These are phyloP conservation scores for Geophilus truncorum DNA, from an alignment of 2,888 invertebrate genomes.

Conservation along the genomic window DNA sequence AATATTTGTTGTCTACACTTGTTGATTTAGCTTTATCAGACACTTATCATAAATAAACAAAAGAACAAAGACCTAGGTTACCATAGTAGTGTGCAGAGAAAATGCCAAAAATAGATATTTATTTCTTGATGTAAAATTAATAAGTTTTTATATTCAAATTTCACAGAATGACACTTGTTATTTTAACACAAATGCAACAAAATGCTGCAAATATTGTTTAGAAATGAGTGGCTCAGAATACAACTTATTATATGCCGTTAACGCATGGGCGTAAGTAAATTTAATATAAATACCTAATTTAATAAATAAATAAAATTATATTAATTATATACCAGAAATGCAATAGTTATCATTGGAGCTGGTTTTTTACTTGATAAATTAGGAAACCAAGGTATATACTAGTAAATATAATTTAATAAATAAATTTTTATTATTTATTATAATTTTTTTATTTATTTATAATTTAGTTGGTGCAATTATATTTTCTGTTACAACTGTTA, in stretches of 20 bases:
- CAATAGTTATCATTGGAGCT: constrained; percentile 48
- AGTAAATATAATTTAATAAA: neutral
- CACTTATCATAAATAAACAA: too few species aligned
- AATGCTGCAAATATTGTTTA: constrained; percentile 43
- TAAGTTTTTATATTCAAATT: neutral
- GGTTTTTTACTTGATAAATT: constrained; percentile 50
- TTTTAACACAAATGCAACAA: neutral
- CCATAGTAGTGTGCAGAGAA: too few species aligned
- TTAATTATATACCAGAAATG: constrained; percentile 45
- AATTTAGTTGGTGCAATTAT: constrained; percentile 49
- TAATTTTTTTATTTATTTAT: constrained; percentile 37
- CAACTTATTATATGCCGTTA: constrained; percentile 49
- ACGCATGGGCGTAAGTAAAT: constrained; percentile 52
- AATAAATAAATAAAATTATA: neutral
- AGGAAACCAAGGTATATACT: constrained; percentile 46
- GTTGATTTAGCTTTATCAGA: too few species aligned
- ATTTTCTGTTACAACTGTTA: constrained; percentile 48
- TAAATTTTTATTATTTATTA: neutral
- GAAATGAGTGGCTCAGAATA: constrained; percentile 48
- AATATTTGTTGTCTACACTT: neutral
- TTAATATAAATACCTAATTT: constrained; percentile 30
- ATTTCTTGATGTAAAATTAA: neutral
- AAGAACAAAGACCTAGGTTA: too few species aligned
- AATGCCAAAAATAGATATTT: neutral
- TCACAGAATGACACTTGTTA: constrained; percentile 35